These are phyloP conservation scores for Speoplatyrhinus poulsoni DNA, from an alignment of 2,113 vertebrate species.

Conservation along the genomic window DNA sequence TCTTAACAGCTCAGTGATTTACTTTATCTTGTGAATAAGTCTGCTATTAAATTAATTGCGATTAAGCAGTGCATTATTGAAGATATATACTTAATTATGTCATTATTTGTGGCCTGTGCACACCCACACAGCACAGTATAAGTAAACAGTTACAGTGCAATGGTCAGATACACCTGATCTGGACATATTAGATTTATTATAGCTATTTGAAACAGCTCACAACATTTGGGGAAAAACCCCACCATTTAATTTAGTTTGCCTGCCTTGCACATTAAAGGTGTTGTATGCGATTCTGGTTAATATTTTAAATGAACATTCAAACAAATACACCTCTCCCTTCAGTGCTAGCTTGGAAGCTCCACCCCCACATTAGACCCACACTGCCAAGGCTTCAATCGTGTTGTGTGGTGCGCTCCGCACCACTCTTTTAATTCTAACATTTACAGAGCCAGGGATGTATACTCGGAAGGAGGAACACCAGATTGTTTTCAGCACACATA, in stretches of 20 bases:
- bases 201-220: slow-evolving; percentile 37
- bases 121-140: slow-evolving; percentile 24
- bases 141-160: slow-evolving; percentile 62
- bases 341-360: no score
- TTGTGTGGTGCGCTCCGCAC: no score
- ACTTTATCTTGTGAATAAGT: neutral
- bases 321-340: no score
- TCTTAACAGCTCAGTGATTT: slow-evolving; percentile 22
- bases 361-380: no score
- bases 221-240: slow-evolving; percentile 10
- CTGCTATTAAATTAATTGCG: neutral
- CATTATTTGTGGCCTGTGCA: slow-evolving; percentile 23
- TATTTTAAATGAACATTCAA: no score
- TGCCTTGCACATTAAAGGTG: neutral
- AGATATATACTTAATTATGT: slow-evolving; percentile 11
- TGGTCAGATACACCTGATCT: slow-evolving; percentile 50
- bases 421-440: no score
- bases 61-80: slow-evolving; percentile 36
- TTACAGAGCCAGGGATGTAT: no score
- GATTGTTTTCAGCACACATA: no score
- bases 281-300: no score
- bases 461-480: no score
- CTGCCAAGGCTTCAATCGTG: no score
- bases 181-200: slow-evolving; percentile 16
- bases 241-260: slow-evolving; percentile 25